Conservation (phyloP, 2,888 invertebrate species). For the Drosophila sordidapex region DNA sequence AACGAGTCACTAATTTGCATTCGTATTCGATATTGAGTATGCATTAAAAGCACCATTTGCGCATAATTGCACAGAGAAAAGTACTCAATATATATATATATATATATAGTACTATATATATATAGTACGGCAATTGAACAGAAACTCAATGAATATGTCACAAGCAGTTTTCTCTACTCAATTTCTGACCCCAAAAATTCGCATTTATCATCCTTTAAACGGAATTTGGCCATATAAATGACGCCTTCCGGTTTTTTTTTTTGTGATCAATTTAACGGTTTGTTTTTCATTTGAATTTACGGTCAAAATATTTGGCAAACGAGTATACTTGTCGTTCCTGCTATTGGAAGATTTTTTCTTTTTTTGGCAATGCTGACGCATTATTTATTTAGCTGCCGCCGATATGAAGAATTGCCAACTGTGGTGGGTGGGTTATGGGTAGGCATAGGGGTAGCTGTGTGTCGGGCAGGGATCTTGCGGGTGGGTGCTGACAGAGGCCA, state of each 20-base stretch:
- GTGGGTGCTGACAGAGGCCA: background rate
- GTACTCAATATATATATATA: slow-evolving; percentile 28
- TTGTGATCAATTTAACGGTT: slow-evolving; percentile 36
- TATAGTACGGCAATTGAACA: slow-evolving; percentile 23
- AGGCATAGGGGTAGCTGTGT: background rate
- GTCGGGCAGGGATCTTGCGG: background rate
- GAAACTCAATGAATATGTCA: slow-evolving; percentile 3
- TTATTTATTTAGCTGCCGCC: slow-evolving; percentile 53
- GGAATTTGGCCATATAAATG: slow-evolving; percentile 1
- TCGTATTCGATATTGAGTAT: slow-evolving; percentile 9
- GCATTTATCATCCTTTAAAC: slow-evolving; percentile 14
- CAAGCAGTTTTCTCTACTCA: background rate
- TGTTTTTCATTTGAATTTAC: slow-evolving; percentile 43
- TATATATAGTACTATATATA: too few relatives aligned
- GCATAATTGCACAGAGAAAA: slow-evolving; percentile 12
- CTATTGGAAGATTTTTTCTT: slow-evolving; percentile 9
- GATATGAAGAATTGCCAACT: slow-evolving; percentile 10
- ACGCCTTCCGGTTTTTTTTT: slow-evolving; percentile 6
- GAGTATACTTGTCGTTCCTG: slow-evolving; percentile 32
- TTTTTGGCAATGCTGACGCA: slow-evolving; percentile 57
- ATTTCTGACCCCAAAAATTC: background rate
- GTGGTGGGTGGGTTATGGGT: background rate
- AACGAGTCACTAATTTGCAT: slow-evolving; percentile 22
- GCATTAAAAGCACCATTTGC: background rate
- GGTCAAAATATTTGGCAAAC: slow-evolving; percentile 43